These are phyloP conservation scores for Dicyrtomina minuta DNA, from an alignment of 2,888 invertebrate species.

Conservation along the genomic window DNA sequence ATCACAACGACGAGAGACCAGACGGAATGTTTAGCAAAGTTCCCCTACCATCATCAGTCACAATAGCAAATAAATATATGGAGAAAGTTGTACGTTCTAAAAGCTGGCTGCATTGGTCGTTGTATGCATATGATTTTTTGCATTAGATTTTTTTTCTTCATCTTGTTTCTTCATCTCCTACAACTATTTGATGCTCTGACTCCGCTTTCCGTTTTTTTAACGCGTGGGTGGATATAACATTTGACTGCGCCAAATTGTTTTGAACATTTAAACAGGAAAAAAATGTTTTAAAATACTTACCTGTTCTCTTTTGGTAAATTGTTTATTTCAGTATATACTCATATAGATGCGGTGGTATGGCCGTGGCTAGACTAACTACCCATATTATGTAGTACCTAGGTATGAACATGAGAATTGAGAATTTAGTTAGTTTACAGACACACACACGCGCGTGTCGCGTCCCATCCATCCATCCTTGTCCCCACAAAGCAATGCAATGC, in stretches of 20 bases:
- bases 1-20: no score
- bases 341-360: background rate
- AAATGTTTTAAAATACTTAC: slow-evolving; percentile 9
- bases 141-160: no score
- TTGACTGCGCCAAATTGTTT: slow-evolving; percentile 19
- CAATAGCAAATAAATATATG: slow-evolving; percentile 13
- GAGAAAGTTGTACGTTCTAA: slow-evolving; percentile 11
- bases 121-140: background rate
- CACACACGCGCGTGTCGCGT: no score
- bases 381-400: no score
- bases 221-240: slow-evolving; percentile 9
- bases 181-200: slow-evolving; percentile 9
- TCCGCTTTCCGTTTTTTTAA: background rate
- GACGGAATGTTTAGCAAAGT: no score
- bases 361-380: no score
- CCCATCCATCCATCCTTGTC: background rate
- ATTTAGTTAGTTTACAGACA: no score
- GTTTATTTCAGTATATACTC: background rate
- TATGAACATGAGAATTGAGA: no score
- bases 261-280: slow-evolving; percentile 6
- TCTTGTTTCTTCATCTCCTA: no score
- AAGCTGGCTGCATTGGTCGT: background rate
- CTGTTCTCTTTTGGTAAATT: slow-evolving; percentile 5
- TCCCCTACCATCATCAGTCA: no score
- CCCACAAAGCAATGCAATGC: background rate